Conservation (phyloP, 1,140 invertebrate genomes). For the Eriosoma lanigerum region DNA sequence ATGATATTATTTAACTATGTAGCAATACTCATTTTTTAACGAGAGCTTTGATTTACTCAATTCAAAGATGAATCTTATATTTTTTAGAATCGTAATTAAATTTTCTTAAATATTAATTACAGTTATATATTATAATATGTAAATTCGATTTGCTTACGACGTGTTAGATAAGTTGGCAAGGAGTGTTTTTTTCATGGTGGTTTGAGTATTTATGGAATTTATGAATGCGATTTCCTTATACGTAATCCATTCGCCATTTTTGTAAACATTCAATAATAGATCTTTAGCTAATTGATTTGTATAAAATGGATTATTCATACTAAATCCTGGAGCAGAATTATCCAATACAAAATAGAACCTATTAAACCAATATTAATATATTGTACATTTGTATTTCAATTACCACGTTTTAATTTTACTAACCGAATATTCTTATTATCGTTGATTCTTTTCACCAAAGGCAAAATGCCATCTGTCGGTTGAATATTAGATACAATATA, state of each 20-base stretch:
- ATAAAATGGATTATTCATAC: slow-evolving; percentile 16
- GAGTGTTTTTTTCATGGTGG: background rate
- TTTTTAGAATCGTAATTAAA: no score
- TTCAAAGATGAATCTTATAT: no score
- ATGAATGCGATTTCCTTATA: slow-evolving; percentile 13
- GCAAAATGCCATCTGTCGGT: background rate
- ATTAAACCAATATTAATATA: background rate
- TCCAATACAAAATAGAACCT: slow-evolving; percentile 32
- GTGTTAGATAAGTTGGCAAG: background rate
- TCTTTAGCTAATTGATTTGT: slow-evolving; percentile 22
- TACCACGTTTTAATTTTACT: background rate
- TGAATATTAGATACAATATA: slow-evolving; percentile 1
- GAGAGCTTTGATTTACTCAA: no score
- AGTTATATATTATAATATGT: no score
- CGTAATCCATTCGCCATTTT: slow-evolving; percentile 5
- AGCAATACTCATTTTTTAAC: no score
- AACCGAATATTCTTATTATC: background rate
- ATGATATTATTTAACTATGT: no score
- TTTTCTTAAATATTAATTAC: no score
- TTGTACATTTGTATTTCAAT: no score
- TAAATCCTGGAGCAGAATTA: background rate
- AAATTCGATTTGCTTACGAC: slow-evolving; percentile 9
- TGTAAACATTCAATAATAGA: slow-evolving; percentile 14
- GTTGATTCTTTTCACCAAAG: background rate
- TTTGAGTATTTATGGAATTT: background rate